Percentiles rank a stretch among this genome's conserved stretches.
phyloP scores from a whole-genome alignment of 1,140 invertebrate genomes.

The Cotesia chilonis region DNA sequence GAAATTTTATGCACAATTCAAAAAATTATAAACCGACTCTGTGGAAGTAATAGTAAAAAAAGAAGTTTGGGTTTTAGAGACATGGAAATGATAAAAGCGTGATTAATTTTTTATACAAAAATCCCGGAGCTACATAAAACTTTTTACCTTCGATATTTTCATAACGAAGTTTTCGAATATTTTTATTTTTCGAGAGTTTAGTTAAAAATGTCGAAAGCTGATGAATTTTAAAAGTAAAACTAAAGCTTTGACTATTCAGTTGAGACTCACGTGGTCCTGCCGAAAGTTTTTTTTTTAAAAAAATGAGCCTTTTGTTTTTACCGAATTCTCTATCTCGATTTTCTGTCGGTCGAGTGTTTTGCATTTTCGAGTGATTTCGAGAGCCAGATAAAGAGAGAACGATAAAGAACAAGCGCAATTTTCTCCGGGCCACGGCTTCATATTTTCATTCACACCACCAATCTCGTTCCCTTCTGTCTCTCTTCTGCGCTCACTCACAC shows the following conservation, averaged over 20 bases:
- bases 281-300: too few relatives aligned
- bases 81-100: too few relatives aligned
- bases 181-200: not conserved
- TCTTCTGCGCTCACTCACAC: conserved; percentile 1
- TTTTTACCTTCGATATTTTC: conserved; percentile 15
- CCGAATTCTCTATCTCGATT: not conserved
- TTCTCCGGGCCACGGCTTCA: conserved; percentile 36
- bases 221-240: conserved; percentile 3
- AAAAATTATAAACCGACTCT: too few relatives aligned
- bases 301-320: too few relatives aligned
- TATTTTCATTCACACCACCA: conserved; percentile 39
- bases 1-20: too few relatives aligned
- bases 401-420: conserved; percentile 39
- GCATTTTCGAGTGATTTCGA: conserved; percentile 42
- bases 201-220: not conserved
- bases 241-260: conserved; percentile 11
- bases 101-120: not conserved
- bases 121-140: conserved; percentile 14
- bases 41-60: too few relatives aligned
- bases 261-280: not conserved
- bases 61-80: too few relatives aligned
- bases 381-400: conserved; percentile 30
- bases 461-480: conserved; percentile 7
- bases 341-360: conserved; percentile 30
- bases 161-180: conserved; percentile 12